These are phyloP conservation scores for Plagiodera versicolora DNA, from an alignment of 2,888 invertebrate genomes.

Conservation along the genomic window DNA sequence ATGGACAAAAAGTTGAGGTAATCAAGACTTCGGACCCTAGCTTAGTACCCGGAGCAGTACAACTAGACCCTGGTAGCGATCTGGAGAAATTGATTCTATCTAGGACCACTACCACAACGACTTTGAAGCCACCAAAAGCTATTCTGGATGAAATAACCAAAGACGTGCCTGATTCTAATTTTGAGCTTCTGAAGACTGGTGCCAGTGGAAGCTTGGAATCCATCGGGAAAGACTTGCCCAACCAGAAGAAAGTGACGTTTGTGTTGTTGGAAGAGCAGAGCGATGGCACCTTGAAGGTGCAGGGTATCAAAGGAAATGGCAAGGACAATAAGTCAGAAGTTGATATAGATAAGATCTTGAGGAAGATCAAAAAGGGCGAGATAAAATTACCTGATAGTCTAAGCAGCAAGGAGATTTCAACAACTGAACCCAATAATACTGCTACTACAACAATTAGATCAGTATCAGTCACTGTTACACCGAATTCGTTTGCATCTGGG, in stretches of 20 bases:
- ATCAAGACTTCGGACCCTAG: conserved; percentile 70
- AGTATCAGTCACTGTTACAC: conserved; percentile 42
- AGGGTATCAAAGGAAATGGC: conserved; percentile 78
- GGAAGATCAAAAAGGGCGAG: conserved; percentile 79
- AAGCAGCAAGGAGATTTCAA: conserved; percentile 28
- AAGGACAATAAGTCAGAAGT: conserved; percentile 71
- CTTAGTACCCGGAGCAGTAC: conserved; percentile 57
- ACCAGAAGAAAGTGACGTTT: conserved; percentile 81
- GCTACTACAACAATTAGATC: conserved; percentile 29
- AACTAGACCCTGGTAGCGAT: conserved; percentile 53
- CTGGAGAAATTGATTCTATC: conserved; percentile 49
- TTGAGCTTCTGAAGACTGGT: conserved; percentile 77
- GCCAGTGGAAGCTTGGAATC: conserved; percentile 74
- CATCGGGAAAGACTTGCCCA: conserved; percentile 64
- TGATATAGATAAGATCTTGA: conserved; percentile 79
- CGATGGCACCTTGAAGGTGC: conserved; percentile 83
- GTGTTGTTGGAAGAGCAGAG: conserved; percentile 84
- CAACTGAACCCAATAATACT: conserved; percentile 25
- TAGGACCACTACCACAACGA: conserved; percentile 54
- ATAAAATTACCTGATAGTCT: conserved; percentile 69
- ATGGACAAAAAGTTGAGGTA: conserved; percentile 50
- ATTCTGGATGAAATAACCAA: conserved; percentile 78
- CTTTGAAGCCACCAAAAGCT: conserved; percentile 65
- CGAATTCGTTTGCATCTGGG: conserved; percentile 47
- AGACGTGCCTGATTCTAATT: conserved; percentile 77